Base-by-base conservation (phyloP, 2,113 vertebrate genomes). In the Gila orcuttii region DNA sequence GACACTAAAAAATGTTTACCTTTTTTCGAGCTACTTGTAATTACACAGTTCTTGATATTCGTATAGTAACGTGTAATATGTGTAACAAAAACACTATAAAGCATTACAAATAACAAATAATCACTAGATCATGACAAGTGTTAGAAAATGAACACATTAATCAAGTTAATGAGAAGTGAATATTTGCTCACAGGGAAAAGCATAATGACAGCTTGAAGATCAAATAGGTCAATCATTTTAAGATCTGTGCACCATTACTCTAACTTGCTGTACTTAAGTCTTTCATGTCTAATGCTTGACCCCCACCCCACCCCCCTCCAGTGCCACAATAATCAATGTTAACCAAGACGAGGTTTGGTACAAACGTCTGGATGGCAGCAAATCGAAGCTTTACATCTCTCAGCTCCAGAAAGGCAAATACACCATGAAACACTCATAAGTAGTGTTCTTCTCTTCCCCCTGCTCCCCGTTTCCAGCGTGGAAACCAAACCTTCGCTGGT, bases 401-500 rank as follows among this genome's bases (percentile, higher is more conserved):
- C 96, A 97, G 90, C 95, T 97, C 79, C 96, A 97, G 91, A 97
- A 97, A 95, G 96, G 96, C 92, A 97, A 97, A 95, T 97, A 97
- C 66, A 96, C 96, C 88, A 97, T 97, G 93, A 97, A 96, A 90
- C 96, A 96, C 83, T 60, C 87, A 50, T 93, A 85, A 88, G 8
- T 42, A 1, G 7, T 55, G 31, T n/a, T 23, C 19, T 23, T 25
- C 6, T 36, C 2, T 12, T n/a, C 50, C 74, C 15, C 19, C 47
- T 25, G n/a, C 55, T 25, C 25, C n/a, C 52, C 2, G 2, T 45
- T 64, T 50, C 55, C 64, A 8, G 13, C 33, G 64, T 8, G 13
- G 28, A 68, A 33, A 17, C 28, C 28, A 33, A 33, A 68, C 64
- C 33, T 57, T 33, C 31, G 31, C 19, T 33, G 10, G 52, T 59